Conservation (phyloP, 2,113 vertebrate species). For the Ancistrus triradiatus region DNA sequence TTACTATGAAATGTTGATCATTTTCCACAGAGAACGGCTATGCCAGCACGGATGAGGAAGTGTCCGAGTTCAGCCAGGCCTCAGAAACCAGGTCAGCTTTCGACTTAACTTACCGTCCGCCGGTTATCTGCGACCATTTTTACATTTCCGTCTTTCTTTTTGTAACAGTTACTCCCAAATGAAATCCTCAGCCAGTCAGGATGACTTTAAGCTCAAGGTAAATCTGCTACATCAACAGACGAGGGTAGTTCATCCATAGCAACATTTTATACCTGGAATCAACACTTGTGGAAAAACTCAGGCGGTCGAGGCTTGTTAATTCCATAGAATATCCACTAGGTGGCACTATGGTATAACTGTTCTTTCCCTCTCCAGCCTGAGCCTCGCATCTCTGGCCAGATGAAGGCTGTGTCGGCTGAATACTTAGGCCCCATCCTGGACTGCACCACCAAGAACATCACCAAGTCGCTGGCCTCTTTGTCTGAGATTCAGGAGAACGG, state of each 20-base stretch:
- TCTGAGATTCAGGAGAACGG: slow-evolving; percentile 90
- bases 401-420: slow-evolving; percentile 92
- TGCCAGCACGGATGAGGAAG: slow-evolving; percentile 88
- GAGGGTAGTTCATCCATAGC: too few species aligned
- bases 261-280: too few species aligned
- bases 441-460: slow-evolving; percentile 81
- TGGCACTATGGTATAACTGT: slow-evolving; percentile 51
- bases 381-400: slow-evolving; percentile 86
- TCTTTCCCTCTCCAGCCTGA: slow-evolving; percentile 69
- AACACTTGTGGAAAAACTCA: too few species aligned
- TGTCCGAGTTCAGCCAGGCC: slow-evolving; percentile 86
- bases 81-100: slow-evolving; percentile 86
- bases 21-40: slow-evolving; percentile 83
- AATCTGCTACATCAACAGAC: not conserved
- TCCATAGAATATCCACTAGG: slow-evolving; percentile 43
- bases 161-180: slow-evolving; percentile 76
- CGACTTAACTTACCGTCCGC: not conserved
- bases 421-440: slow-evolving; percentile 85
- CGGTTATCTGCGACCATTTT: not conserved
- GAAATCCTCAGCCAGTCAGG: slow-evolving; percentile 93
- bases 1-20: not conserved
- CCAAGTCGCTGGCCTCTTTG: slow-evolving; percentile 91
- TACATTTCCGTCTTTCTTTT: slow-evolving; percentile 4
- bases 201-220: slow-evolving; percentile 94
- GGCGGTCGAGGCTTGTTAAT: too few species aligned